Base-by-base conservation (phyloP, 2,888 invertebrate species). In the Leucophenga maculata region DNA sequence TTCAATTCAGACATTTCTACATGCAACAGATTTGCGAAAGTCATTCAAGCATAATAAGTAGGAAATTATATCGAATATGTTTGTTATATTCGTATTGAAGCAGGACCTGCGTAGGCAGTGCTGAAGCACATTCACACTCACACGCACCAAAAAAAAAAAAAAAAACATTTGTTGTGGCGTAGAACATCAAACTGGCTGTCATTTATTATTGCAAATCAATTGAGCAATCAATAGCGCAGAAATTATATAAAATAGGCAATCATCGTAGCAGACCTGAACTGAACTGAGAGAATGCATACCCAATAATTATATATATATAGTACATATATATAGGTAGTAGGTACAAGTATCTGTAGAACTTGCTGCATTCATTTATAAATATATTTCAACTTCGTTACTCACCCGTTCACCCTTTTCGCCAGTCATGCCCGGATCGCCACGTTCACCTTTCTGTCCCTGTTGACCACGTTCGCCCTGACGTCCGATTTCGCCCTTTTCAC, bases 341-440 rank as follows among this genome's bases (percentile, higher is more conserved):
- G 50, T 26, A 16, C 26, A n/a, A 14, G 20, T 18, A 39, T 31
- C 55, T 18, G 16, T 14, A 6, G 48, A 16, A n/a, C 20, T 16
- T 26, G 31, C 52, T 2, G 9, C 52, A 71, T 68, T 59, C 39
- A 39, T 39, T 39, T 39, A 39, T 44, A 64, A 16, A 46, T 16
- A 26, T 26, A 26, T 26, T 46, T 46, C 46, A 14, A 46, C 46
- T 50, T 6, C 50, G 14, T 6, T 59, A 89, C 91, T 90, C 87
- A 92, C 95, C 85, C 94, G 92, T 79, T 94, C 94, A 73, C 95
- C 95, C 88, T 93, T 93, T 60, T 89, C 86, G 32, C 94, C 93
- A 78, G 90, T 90, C 69, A 90, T 87, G 31, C 91, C 92, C 0
- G 88, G 77, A 75, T 89, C 90, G 20, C 92, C 92, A 68, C 91